Evolutionary conservation across 2,888 invertebrate species (phyloP), one percentile per base, ranked within the genome.

Genomic region (Bimastos eiseni): DNA sequence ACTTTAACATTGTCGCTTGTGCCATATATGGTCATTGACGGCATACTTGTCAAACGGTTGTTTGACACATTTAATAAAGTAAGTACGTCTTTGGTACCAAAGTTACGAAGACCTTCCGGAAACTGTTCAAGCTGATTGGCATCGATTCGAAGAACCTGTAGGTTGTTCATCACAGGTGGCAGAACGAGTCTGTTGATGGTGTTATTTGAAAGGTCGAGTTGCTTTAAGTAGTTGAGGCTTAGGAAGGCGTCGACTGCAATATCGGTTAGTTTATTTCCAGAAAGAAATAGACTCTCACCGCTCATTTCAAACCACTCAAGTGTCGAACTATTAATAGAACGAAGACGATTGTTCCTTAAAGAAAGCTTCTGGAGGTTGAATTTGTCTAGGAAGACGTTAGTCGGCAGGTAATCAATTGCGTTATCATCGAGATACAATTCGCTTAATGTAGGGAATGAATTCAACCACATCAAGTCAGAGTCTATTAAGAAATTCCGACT

Each of bases 361-460:
- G 86, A 86, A 37, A 86, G 86, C 86, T 34, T 86, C 86, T 37
- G 34, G 19, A 86, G 86, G 86, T 86, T 86, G 86, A 86, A 86
- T 86, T 86, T 86, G 86, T 86, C 86, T 8, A 34, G 34, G 86
- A 86, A 86, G 33, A 86, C 24, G 36, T 86, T 37, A 21, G 34
- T 34, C 34, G 37, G 34, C 37, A 86, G 36, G 30, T 36, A 36
- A 86, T 86, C 86, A 34, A 86, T 37, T 21, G 86, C 17, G 19
- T 86, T 86, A 33, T 86, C 86, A 33, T 86, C 86, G 37, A 86
- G 36, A 37, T 86, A 86, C 86, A 86, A 21, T 86, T 86, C 86
- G 36, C 13, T 37, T 37, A 86, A 36, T 36, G 86, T 19, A 19
- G 86, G 86, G 37, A 86, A 37, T 37, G 86, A 34, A 34, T 33